These are phyloP conservation scores for Lethenteron reissneri DNA, from an alignment of 2,113 vertebrate genomes.

Conservation along the genomic window DNA sequence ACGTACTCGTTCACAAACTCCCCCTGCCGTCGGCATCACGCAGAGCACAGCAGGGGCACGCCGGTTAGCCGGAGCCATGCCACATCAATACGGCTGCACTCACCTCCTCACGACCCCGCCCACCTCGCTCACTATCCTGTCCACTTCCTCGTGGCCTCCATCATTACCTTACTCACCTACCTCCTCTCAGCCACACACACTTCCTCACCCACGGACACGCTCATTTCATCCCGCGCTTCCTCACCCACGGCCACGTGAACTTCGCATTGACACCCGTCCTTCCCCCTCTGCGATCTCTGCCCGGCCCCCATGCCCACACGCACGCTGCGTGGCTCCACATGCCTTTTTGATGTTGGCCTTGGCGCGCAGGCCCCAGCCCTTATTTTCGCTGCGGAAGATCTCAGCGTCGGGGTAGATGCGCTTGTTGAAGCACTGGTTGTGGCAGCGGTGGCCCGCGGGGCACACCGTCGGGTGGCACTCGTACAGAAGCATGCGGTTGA, in stretches of 20 bases:
- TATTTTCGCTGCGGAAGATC: slow-evolving; percentile 50
- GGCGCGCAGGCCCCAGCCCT: slow-evolving; percentile 80
- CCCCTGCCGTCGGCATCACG: slow-evolving; percentile 28
- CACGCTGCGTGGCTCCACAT: not conserved
- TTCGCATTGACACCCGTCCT: no score
- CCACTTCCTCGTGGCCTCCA: not conserved
- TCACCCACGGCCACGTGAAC: no score
- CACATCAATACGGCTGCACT: not conserved
- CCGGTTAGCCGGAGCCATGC: no score
- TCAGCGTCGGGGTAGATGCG: slow-evolving; percentile 67
- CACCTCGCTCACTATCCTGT: not conserved
- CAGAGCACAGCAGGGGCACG: no score
- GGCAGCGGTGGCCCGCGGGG: slow-evolving; percentile 57
- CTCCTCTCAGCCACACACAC: not conserved
- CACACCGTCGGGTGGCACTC: slow-evolving; percentile 89
- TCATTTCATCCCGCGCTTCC: no score
- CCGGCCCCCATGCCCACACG: no score
- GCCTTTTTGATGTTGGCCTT: slow-evolving; percentile 80
- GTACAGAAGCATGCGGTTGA: slow-evolving; percentile 88
- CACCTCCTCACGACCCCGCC: not conserved
- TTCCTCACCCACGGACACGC: not conserved
- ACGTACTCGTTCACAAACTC: slow-evolving; percentile 94
- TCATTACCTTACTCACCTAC: not conserved
- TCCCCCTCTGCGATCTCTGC: no score
- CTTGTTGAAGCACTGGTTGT: slow-evolving; percentile 85